A percentile compares a stretch with the other conserved stretches of the same genome.
Conservation (phyloP, 2,797 vertebrate genomes). For the Threskiornis aethiopicus region DNA sequence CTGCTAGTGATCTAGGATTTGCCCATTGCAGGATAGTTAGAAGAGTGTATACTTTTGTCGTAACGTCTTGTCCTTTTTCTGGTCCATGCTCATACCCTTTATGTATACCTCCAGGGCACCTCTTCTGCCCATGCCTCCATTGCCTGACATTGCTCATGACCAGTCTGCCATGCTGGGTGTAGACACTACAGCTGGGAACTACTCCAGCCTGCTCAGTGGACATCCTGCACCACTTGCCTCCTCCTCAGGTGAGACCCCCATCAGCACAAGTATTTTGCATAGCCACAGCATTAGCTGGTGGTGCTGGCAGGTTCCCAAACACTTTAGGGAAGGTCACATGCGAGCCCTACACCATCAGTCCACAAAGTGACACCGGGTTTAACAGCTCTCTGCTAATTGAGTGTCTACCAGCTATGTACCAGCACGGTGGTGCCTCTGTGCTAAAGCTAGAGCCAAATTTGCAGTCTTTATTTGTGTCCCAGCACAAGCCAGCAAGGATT, state of each 20-base stretch:
- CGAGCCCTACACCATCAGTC: background rate
- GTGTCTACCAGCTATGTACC: background rate
- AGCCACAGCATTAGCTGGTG: background rate
- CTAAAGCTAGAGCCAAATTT: background rate
- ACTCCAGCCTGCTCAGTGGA: background rate
- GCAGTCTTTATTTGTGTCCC: background rate
- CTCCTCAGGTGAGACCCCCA: constrained; percentile 34
- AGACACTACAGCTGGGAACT: background rate
- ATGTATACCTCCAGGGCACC: background rate
- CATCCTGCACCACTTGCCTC: background rate
- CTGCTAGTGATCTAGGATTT: background rate
- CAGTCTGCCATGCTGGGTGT: background rate
- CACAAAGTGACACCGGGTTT: background rate
- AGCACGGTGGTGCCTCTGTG: rapidly evolving
- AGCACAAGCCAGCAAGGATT: background rate
- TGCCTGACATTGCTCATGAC: background rate
- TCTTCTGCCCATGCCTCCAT: background rate
- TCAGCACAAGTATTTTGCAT: background rate
- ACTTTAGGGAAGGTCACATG: background rate
- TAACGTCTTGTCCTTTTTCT: background rate
- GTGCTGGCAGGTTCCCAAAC: background rate
- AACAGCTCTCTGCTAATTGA: background rate
- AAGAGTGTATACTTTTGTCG: background rate
- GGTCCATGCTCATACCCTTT: background rate
- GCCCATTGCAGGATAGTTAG: background rate